These are phyloP conservation scores for Hemiprocne comata DNA, from an alignment of 2,113 vertebrate genomes.

Conservation along the genomic window DNA sequence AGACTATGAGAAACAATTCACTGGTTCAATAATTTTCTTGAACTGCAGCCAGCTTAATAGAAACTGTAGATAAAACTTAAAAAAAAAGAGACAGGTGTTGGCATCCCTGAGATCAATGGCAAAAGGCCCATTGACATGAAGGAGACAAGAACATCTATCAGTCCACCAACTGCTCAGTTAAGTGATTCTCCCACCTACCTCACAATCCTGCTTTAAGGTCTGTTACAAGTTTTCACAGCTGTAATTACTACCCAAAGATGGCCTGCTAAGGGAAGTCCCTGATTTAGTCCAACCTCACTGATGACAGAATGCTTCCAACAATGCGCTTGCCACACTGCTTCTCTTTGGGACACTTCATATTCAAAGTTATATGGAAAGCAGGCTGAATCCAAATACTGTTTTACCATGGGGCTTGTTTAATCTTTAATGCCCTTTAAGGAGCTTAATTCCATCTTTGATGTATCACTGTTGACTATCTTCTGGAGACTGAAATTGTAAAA, in stretches of 20 bases:
- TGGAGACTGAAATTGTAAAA: not conserved
- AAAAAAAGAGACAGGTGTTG: not conserved
- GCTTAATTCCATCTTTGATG: not conserved
- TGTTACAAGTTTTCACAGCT: not conserved
- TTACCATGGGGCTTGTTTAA: not conserved
- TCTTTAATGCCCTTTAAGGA: not conserved
- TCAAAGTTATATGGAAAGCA: not conserved
- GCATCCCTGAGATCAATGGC: not conserved
- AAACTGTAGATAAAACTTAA: constrained; percentile 26
- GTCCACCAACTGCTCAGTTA: not conserved
- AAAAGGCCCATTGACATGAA: not conserved
- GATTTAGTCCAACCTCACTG: not conserved
- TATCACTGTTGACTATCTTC: not conserved
- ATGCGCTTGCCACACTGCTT: not conserved
- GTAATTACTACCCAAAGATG: not conserved
- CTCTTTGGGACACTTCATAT: not conserved
- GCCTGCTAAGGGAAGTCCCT: not conserved
- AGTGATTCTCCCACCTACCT: not conserved
- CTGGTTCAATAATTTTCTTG: not conserved
- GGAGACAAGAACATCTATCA: not conserved
- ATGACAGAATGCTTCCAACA: not conserved
- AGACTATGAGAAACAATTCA: not conserved
- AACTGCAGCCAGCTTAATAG: not conserved
- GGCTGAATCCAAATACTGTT: not conserved
- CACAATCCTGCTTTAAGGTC: not conserved